A percentile compares a stretch with the other conserved stretches of the same genome.
phyloP scores from a whole-genome alignment of 2,113 vertebrate species.

The Brachyistius frenatus region DNA sequence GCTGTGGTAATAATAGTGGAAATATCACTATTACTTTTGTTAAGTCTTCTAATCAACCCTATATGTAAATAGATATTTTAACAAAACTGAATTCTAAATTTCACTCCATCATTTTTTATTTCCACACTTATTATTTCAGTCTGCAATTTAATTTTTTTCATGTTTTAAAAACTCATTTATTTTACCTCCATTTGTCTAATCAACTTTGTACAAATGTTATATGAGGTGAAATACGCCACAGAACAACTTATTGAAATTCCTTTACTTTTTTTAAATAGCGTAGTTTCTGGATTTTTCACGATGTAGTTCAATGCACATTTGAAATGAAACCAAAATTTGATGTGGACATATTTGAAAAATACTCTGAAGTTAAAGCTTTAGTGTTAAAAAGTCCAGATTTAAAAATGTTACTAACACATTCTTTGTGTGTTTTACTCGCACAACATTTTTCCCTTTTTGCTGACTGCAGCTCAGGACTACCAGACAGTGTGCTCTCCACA shows the following conservation, averaged over 20 bases:
- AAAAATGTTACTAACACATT: not conserved
- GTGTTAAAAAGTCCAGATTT: not conserved
- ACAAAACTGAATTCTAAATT: not conserved
- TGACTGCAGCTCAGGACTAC: slow-evolving; percentile 11
- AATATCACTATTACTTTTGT: not conserved
- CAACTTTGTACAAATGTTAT: not conserved
- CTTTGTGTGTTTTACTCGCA: not conserved
- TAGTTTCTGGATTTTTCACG: no score
- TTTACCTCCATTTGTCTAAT: not conserved
- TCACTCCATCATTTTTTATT: not conserved
- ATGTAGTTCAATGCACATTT: not conserved
- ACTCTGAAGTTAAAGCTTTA: not conserved
- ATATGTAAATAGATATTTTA: not conserved
- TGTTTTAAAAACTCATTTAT: not conserved
- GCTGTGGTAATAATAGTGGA: slow-evolving; percentile 6
- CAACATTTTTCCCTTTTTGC: slow-evolving; percentile 13
- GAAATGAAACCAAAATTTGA: not conserved
- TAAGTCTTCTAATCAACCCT: not conserved
- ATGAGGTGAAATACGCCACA: not conserved
- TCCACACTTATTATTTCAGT: not conserved
- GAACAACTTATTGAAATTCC: not conserved
- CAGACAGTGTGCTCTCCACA: slow-evolving; percentile 32
- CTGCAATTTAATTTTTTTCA: not conserved
- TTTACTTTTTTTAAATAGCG: not conserved
- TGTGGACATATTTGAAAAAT: not conserved